Conservation (phyloP, 1,140 invertebrate species). For the Phymastichus coffea region DNA sequence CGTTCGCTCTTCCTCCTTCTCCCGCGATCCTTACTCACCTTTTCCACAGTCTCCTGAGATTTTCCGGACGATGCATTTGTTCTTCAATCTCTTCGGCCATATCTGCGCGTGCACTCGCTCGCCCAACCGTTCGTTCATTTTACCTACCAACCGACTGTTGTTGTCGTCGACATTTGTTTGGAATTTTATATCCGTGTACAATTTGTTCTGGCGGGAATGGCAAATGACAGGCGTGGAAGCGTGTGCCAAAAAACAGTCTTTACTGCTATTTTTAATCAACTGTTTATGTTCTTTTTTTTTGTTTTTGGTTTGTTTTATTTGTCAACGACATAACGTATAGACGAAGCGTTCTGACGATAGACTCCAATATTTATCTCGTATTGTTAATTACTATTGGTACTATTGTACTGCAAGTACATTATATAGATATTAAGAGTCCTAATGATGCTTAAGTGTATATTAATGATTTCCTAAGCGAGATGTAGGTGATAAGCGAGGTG, state of each 20-base stretch:
- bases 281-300: too few species aligned
- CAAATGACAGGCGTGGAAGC: not conserved
- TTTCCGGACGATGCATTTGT: slow-evolving; percentile 8
- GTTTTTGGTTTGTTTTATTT: too few species aligned
- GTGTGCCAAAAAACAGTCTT: slow-evolving; percentile 27
- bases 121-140: not conserved
- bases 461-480: slow-evolving; percentile 11
- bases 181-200: not conserved
- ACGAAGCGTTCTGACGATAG: not conserved
- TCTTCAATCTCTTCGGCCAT: not conserved
- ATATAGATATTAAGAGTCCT: too few species aligned
- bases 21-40: too few species aligned
- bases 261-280: too few species aligned
- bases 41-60: too few species aligned
- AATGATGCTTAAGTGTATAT: too few species aligned
- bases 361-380: not conserved
- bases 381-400: slow-evolving; percentile 13
- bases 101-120: not conserved
- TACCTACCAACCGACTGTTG: too few species aligned
- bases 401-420: slow-evolving; percentile 18
- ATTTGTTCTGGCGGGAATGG: not conserved
- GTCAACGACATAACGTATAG: too few species aligned
- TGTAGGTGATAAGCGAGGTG: not conserved
- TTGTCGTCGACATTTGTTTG: too few species aligned
- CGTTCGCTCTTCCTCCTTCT: too few species aligned